These are phyloP conservation scores for Callocephalon fimbriatum DNA, from an alignment of 2,113 vertebrate species.

Conservation along the genomic window DNA sequence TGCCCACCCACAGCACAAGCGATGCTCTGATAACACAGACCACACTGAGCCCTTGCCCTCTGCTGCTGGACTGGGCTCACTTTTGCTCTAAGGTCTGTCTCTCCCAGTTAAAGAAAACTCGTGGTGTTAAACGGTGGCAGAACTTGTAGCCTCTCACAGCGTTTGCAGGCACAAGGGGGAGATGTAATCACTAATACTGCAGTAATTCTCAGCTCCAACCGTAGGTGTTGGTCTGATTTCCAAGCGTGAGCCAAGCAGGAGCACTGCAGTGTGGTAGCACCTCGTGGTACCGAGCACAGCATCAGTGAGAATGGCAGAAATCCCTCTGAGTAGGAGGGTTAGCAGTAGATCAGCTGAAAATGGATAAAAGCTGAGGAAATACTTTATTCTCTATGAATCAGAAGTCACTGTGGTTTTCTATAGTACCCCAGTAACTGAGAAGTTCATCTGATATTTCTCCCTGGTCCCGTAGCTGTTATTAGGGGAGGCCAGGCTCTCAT, in stretches of 20 bases:
- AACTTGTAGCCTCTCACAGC: neutral
- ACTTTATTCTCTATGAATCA: neutral
- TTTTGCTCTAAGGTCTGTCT: neutral
- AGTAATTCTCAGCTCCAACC: neutral
- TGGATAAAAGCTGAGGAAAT: neutral
- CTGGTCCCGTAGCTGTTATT: slow-evolving; percentile 51
- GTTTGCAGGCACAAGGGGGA: slow-evolving; percentile 23
- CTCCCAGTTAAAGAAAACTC: neutral
- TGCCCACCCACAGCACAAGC: neutral
- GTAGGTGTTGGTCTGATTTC: neutral
- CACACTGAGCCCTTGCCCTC: fast-evolving
- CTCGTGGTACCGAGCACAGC: fast-evolving
- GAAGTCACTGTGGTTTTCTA: neutral
- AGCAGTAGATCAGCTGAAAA: neutral
- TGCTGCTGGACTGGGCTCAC: neutral
- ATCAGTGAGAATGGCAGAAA: neutral
- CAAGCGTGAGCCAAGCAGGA: neutral
- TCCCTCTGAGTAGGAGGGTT: neutral
- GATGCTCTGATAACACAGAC: neutral
- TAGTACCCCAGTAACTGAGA: slow-evolving; percentile 15
- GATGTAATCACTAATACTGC: neutral
- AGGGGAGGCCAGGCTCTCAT: slow-evolving; percentile 58
- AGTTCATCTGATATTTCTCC: slow-evolving; percentile 16
- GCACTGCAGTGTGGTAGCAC: neutral
- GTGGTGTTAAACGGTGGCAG: neutral